phyloP scores from a whole-genome alignment of 2,888 invertebrate species.

The Galerucella nymphaeae region DNA sequence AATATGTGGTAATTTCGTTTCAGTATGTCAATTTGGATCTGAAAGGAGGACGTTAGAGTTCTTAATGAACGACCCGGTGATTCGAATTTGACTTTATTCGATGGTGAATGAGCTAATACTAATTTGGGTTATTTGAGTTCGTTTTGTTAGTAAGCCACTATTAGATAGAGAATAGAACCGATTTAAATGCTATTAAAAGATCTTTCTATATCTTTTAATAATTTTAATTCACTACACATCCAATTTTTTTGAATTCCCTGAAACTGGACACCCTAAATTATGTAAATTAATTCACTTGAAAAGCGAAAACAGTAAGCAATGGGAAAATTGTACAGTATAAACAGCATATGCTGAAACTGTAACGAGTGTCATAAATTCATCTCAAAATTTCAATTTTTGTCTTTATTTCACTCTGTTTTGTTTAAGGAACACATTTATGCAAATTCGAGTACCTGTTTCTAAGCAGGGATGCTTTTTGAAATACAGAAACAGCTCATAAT shows the following conservation, averaged over 20 bases:
- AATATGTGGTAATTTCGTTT: constrained; percentile 53
- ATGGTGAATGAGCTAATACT: constrained; percentile 14
- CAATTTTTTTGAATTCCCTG: too few relatives aligned
- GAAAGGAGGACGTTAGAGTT: constrained; percentile 36
- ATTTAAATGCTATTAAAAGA: constrained; percentile 20
- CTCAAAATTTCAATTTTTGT: not conserved
- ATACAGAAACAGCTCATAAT: not conserved
- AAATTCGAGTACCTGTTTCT: constrained; percentile 1
- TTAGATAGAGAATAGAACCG: constrained; percentile 14
- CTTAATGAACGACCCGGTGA: constrained; percentile 28
- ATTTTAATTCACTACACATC: too few relatives aligned
- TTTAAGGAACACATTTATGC: not conserved
- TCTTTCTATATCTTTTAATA: too few relatives aligned
- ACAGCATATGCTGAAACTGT: not conserved
- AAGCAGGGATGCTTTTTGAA: not conserved
- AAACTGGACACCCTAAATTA: not conserved
- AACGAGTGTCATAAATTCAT: not conserved
- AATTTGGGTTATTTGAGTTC: constrained; percentile 19
- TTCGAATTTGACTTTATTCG: constrained; percentile 19
- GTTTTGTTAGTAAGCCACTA: constrained; percentile 3
- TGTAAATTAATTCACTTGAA: not conserved
- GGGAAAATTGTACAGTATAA: not conserved
- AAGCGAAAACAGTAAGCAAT: not conserved
- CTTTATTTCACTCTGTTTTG: not conserved
- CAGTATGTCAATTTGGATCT: constrained; percentile 46